phyloP scores from a whole-genome alignment of 2,888 invertebrate species.

The Diaphora mendica region DNA sequence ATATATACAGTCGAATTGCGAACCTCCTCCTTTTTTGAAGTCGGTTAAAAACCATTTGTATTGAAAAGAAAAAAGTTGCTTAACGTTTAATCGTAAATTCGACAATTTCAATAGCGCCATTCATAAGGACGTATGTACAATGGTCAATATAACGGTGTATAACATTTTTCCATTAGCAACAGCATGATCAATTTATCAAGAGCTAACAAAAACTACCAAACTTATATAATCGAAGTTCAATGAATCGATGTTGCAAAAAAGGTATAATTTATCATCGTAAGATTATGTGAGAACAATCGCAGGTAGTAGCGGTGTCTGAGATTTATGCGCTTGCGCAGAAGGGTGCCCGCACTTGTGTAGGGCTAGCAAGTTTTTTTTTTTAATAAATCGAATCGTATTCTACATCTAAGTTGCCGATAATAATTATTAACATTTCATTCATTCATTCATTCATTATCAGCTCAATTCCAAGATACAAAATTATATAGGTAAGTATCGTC shows the following conservation, averaged over 20 bases:
- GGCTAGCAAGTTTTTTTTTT: slow-evolving; percentile 25
- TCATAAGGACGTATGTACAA: slow-evolving; percentile 28
- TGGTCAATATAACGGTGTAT: slow-evolving; percentile 36
- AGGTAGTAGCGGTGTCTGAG: slow-evolving; percentile 31
- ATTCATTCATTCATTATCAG: no score
- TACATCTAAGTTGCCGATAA: not conserved
- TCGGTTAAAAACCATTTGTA: not conserved
- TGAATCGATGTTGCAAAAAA: slow-evolving; percentile 48
- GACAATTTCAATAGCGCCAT: not conserved
- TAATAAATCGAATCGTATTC: not conserved
- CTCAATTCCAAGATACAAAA: no score
- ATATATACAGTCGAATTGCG: no score
- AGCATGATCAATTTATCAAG: slow-evolving; percentile 40
- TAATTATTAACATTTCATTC: not conserved
- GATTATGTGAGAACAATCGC: slow-evolving; percentile 51
- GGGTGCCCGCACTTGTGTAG: slow-evolving; percentile 37
- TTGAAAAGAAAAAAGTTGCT: not conserved
- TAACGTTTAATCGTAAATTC: slow-evolving; percentile 4
- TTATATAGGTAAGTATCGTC: no score
- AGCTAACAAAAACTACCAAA: slow-evolving; percentile 33
- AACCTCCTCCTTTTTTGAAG: no score
- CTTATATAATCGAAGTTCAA: slow-evolving; percentile 40
- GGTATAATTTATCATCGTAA: slow-evolving; percentile 46
- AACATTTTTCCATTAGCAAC: slow-evolving; percentile 23
- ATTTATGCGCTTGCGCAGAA: slow-evolving; percentile 41